Evolutionary conservation across 2,797 vertebrate genomes (phyloP).

Genomic region (Melanotaenia trifasciata): DNA sequence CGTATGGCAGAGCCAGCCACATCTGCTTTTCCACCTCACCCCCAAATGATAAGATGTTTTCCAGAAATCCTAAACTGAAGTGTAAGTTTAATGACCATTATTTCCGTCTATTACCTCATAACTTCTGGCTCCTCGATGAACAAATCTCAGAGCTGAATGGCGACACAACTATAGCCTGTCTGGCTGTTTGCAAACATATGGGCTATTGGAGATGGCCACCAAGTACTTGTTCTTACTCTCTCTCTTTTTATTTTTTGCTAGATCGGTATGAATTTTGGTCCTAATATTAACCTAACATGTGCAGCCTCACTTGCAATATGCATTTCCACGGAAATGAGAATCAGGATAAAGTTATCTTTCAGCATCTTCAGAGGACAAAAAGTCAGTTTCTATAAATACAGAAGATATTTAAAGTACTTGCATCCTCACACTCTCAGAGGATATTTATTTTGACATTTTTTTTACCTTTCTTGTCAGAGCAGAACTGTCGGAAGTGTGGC

Average conservation of each 20-base stretch:
- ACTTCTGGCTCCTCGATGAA: background rate
- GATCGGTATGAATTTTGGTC: background rate
- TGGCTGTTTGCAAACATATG: background rate
- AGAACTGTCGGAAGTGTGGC: background rate
- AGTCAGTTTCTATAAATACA: background rate
- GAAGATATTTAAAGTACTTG: background rate
- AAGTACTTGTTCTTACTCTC: background rate
- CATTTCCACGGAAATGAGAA: background rate
- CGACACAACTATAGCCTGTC: background rate
- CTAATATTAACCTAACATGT: background rate
- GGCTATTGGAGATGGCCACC: background rate
- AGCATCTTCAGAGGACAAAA: background rate
- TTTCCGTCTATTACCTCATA: background rate
- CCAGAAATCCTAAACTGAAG: background rate
- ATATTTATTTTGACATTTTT: background rate
- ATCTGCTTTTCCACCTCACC: background rate
- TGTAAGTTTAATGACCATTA: background rate
- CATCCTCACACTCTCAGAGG: background rate
- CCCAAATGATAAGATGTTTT: background rate
- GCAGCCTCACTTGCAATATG: fast-evolving
- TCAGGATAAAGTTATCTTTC: background rate
- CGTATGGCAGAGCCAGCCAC: background rate
- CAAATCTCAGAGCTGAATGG: background rate
- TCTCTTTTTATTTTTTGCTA: background rate
- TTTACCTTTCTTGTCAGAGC: background rate